These are phyloP conservation scores for Phenganax marumi DNA, from an alignment of 92 coral and sea anemone genomes.

Conservation along the genomic window DNA sequence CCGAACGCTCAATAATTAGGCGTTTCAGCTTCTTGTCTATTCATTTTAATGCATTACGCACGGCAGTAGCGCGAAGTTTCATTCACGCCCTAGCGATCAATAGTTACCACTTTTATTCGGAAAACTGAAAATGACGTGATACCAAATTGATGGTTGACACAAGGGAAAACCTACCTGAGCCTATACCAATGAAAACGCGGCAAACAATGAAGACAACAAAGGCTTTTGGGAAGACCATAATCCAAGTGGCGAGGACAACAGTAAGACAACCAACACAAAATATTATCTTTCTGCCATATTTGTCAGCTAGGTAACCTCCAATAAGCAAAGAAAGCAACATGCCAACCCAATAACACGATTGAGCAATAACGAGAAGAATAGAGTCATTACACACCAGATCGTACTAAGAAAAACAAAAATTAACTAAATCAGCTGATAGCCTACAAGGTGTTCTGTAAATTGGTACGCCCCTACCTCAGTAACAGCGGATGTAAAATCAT, in stretches of 20 bases:
- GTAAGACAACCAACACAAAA: background rate
- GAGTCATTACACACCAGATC: background rate
- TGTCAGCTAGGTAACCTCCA: background rate
- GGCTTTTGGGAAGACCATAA: background rate
- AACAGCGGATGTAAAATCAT: conserved; percentile 77
- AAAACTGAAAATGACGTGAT: too few relatives aligned
- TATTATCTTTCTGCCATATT: background rate
- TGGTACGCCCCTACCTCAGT: conserved; percentile 65
- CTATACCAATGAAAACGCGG: background rate
- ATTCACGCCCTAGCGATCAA: too few relatives aligned
- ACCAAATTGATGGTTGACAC: too few relatives aligned
- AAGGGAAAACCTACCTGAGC: background rate
- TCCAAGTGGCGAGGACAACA: background rate
- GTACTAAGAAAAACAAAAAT: background rate
- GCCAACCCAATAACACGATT: background rate
- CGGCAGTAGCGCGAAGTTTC: too few relatives aligned
- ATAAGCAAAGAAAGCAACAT: background rate
- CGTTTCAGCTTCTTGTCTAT: too few relatives aligned
- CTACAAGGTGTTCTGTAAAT: background rate
- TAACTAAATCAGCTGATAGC: background rate
- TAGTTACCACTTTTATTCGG: too few relatives aligned
- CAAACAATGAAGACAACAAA: background rate
- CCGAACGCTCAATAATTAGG: too few relatives aligned
- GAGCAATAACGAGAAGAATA: background rate
- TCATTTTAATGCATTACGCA: too few relatives aligned